Conservation (phyloP, 2,888 invertebrate species). For the Drosophila maculinotata region DNA sequence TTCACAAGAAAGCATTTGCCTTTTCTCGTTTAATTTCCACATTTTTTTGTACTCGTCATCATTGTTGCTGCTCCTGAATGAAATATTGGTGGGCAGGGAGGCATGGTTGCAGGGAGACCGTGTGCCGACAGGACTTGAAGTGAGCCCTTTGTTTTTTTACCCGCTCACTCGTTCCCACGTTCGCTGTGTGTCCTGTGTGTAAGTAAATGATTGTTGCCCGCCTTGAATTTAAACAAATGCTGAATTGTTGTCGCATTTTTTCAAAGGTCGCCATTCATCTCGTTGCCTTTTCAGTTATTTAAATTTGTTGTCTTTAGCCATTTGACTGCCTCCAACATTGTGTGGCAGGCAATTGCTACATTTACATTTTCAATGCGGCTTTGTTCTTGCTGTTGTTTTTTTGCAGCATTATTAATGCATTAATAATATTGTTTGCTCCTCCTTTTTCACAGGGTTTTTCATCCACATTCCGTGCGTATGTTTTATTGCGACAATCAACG, state of each 20-base stretch:
- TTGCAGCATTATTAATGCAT: conserved; percentile 65
- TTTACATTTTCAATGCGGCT: conserved; percentile 16
- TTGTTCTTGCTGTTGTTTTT: conserved; percentile 1
- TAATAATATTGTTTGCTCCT: conserved; percentile 51
- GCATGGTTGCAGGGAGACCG: conserved; percentile 3
- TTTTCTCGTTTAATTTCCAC: conserved; percentile 74
- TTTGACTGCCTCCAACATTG: conserved; percentile 55
- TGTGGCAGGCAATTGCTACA: conserved; percentile 12
- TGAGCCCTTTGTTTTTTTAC: conserved; percentile 43
- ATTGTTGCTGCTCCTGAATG: conserved; percentile 19
- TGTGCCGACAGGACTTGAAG: conserved; percentile 45
- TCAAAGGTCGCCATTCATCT: conserved; percentile 51
- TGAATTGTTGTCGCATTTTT: conserved; percentile 58
- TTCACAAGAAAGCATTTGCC: conserved; percentile 54
- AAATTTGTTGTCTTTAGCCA: conserved; percentile 40
- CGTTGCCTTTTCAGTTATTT: conserved; percentile 37
- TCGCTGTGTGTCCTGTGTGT: conserved; percentile 18
- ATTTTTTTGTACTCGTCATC: conserved; percentile 60
- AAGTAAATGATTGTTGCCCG: conserved; percentile 71
- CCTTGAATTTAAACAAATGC: conserved; percentile 77
- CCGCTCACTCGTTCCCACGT: neutral
- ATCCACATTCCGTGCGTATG: conserved; percentile 27
- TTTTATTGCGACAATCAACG: conserved; percentile 49
- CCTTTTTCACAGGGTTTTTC: conserved; percentile 26
- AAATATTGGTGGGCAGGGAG: neutral